Evolutionary conservation across 1,140 invertebrate species (phyloP).

Genomic region (Neodiprion lecontei): DNA sequence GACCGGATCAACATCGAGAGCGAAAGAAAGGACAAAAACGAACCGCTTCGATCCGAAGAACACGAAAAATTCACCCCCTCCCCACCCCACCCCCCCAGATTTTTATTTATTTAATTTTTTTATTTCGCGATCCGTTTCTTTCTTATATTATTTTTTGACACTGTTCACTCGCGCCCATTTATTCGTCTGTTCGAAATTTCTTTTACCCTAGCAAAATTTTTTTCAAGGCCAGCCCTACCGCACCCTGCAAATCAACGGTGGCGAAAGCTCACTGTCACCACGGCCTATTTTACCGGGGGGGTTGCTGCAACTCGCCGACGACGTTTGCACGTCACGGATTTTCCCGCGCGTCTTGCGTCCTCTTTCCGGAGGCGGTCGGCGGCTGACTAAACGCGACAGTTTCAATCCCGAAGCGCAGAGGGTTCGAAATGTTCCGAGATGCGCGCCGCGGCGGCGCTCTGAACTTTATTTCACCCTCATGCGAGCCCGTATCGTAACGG

Average conservation of each 20-base stretch:
- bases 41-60: no score
- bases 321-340: background rate
- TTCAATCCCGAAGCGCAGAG: background rate
- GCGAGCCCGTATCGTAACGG: background rate
- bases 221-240: background rate
- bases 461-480: background rate
- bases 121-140: no score
- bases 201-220: no score
- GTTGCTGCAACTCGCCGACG: background rate
- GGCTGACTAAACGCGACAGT: slow-evolving; percentile 1
- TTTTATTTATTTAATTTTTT: no score
- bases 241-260: background rate
- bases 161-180: no score
- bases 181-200: no score
- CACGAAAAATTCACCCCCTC: no score
- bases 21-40: no score
- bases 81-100: no score
- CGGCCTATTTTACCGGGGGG: background rate
- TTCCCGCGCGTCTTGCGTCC: background rate
- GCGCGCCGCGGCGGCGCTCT: background rate
- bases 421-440: background rate
- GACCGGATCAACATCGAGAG: no score
- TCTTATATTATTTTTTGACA: no score
- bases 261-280: background rate
- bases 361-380: background rate